phyloP scores from a whole-genome alignment of 2,113 vertebrate genomes.

The Saccopteryx bilineata region DNA sequence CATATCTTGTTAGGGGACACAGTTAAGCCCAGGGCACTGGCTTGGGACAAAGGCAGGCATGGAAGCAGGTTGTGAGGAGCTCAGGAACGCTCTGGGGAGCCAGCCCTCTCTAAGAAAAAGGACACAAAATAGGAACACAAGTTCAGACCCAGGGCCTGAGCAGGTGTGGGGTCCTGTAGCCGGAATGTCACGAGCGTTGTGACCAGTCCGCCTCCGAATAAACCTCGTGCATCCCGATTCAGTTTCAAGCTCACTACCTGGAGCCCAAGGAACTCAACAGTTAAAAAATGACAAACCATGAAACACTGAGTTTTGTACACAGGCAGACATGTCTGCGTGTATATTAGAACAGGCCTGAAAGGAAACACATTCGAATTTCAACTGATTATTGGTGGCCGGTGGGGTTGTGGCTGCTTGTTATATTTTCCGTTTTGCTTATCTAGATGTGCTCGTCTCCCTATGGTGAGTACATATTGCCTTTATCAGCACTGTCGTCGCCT shows the following conservation, averaged over 20 bases:
- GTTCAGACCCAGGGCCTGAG: background rate
- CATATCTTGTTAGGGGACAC: too few relatives aligned
- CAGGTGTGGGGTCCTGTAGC: accelerated
- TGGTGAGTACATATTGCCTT: background rate
- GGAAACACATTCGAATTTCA: background rate
- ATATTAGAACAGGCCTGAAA: background rate
- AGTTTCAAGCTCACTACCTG: background rate
- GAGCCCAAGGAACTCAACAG: background rate
- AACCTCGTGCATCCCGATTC: background rate
- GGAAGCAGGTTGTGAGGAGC: background rate
- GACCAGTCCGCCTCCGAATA: background rate
- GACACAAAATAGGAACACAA: background rate
- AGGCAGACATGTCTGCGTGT: background rate
- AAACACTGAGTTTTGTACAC: background rate
- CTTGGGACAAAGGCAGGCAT: too few relatives aligned
- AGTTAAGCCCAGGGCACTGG: background rate
- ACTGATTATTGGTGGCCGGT: background rate
- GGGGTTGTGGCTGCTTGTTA: background rate
- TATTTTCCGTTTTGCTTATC: background rate
- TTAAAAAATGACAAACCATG: background rate
- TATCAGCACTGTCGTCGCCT: background rate
- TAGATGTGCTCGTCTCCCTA: background rate
- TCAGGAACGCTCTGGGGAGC: background rate
- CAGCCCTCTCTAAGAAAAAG: background rate
- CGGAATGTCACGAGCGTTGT: background rate